Evolutionary conservation across 2,113 vertebrate genomes (phyloP), one percentile per base, ranked within the genome.

Genomic region (Tachysurus fulvidraco): DNA sequence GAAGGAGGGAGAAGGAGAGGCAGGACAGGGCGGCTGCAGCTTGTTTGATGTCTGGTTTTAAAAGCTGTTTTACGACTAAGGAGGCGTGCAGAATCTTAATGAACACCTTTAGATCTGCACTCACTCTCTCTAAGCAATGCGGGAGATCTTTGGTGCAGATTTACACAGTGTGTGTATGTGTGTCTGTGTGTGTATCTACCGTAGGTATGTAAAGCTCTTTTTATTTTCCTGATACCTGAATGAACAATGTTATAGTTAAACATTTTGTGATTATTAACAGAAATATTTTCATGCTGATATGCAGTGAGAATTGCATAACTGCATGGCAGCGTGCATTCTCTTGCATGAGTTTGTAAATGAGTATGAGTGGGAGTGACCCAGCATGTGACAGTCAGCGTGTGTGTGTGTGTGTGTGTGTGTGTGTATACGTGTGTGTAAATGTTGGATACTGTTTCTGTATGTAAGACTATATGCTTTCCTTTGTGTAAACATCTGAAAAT

Each of bases 61-160:
- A 91, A 91, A 91, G 90, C 92, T 90, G 90, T 93, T 91, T 94
- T 92, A 91, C 88, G 79, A 87, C 89, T 77, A 92, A 89, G 90
- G 86, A 85, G n/a, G 89, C 85, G 82, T 93, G 86, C 88, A 91
- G 91, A 90, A 91, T 85, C 83, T 76, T 89, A 85, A 89, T 88
- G 83, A 76, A 76, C 80, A 76, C 86, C 86, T 87, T 76, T 44
- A 76, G 80, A 76, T 60, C 81, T 59, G 69, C 57, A 8, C 85
- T 83, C 62, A 69, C 69, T 60, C 81, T 25, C 74, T 59, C 55
- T 7, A 59, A 59, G 54, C 78, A 59, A 36, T 80, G 76, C 76
- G 13, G 74, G 46, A 59, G 55, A 59, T 41, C 78, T 80, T 36
- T 57, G 28, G 76, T 30, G 50, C 78, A 80, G 54, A 79, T 59